These are phyloP conservation scores for Ornithorhynchus anatinus DNA, from an alignment of 2,113 vertebrate species.

Conservation along the genomic window DNA sequence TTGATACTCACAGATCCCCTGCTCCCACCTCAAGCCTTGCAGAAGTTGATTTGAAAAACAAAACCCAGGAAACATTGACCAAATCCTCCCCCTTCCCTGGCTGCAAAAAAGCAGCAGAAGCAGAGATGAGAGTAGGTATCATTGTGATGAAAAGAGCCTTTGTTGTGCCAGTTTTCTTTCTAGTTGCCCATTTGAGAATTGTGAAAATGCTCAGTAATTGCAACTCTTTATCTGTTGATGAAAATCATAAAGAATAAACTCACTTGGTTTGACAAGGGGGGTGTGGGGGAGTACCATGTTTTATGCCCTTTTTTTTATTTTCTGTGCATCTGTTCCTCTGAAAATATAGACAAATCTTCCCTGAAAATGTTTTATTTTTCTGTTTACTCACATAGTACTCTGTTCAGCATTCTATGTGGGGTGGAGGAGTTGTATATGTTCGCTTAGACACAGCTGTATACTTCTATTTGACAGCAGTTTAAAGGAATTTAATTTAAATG, in stretches of 20 bases:
- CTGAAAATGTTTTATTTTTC: neutral
- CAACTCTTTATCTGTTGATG: neutral
- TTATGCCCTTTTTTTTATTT: neutral
- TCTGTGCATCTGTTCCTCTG: slow-evolving; percentile 8
- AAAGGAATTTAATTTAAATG: neutral
- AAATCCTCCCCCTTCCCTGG: neutral
- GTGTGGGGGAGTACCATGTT: neutral
- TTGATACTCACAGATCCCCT: no score
- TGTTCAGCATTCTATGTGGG: neutral
- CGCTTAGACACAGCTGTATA: accelerated
- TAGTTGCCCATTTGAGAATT: neutral
- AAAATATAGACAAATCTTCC: neutral
- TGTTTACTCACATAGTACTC: accelerated
- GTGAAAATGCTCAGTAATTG: neutral
- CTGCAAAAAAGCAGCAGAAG: neutral
- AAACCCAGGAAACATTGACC: slow-evolving; percentile 1
- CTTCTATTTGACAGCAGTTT: no score
- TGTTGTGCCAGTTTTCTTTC: neutral
- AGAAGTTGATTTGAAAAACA: neutral
- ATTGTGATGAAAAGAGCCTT: neutral
- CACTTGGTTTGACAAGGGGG: neutral
- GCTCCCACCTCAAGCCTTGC: neutral
- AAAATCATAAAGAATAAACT: slow-evolving; percentile 19
- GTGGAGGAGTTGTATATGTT: accelerated
- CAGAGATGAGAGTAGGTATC: neutral